Conservation (phyloP, 2,888 invertebrate species). For the Ornithoptera priamus region DNA sequence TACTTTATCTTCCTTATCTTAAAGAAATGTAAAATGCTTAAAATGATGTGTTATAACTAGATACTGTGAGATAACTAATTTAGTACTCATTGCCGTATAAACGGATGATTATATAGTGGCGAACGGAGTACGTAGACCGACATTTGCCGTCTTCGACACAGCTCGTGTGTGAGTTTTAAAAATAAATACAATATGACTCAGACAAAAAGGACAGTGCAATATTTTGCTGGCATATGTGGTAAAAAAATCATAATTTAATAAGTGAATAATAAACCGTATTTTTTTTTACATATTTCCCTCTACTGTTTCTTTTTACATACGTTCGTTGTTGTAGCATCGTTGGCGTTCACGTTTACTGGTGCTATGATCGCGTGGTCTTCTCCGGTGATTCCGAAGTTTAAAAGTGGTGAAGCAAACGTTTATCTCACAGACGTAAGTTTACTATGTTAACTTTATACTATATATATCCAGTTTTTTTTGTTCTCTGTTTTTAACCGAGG, state of each 20-base stretch:
- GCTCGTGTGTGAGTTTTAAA: not conserved
- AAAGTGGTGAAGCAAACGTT: constrained; percentile 61
- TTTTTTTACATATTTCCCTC: not conserved
- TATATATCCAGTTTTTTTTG: too few relatives aligned
- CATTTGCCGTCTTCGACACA: not conserved
- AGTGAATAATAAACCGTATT: constrained; percentile 13
- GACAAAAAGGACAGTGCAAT: constrained; percentile 61
- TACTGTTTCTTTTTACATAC: constrained; percentile 7
- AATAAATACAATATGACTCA: constrained; percentile 37
- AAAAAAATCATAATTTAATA: constrained; percentile 26
- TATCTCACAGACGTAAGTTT: constrained; percentile 66
- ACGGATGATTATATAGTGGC: not conserved
- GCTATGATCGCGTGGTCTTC: constrained; percentile 77
- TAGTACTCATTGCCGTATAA: not conserved
- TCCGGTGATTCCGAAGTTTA: constrained; percentile 77
- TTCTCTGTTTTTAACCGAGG: too few relatives aligned
- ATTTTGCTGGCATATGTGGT: constrained; percentile 72
- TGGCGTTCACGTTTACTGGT: constrained; percentile 70
- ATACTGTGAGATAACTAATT: not conserved
- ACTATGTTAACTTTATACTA: not conserved
- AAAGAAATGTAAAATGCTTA: not conserved
- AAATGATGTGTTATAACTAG: not conserved
- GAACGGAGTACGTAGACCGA: constrained; percentile 1
- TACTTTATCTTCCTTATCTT: not conserved
- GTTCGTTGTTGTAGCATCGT: constrained; percentile 54